phyloP scores from a whole-genome alignment of 2,113 vertebrate genomes.

The Salvelinus namaycush region DNA sequence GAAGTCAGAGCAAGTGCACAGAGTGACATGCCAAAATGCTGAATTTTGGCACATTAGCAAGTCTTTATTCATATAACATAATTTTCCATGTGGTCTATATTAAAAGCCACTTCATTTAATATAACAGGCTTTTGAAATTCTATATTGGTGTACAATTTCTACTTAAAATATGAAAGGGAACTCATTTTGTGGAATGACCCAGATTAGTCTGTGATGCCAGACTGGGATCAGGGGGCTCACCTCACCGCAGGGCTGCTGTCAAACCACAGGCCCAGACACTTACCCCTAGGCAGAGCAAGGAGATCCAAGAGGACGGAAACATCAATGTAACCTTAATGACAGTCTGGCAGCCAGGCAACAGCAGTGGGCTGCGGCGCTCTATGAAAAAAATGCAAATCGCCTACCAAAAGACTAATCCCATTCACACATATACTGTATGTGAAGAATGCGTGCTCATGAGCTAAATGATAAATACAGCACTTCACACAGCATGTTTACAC shows the following conservation, averaged over 20 bases:
- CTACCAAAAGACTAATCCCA: not conserved
- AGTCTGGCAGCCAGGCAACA: not conserved
- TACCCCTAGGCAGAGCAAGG: not conserved
- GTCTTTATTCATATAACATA: too few species aligned
- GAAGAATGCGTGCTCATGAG: not conserved
- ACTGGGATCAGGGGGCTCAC: not conserved
- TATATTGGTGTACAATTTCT: too few species aligned
- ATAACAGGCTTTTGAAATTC: too few species aligned
- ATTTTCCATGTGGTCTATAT: too few species aligned
- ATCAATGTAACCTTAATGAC: conserved; percentile 25
- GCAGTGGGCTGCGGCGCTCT: not conserved
- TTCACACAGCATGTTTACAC: not conserved
- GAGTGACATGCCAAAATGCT: too few species aligned
- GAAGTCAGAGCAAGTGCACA: too few species aligned
- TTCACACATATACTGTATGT: not conserved
- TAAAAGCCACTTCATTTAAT: too few species aligned
- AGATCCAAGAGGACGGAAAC: conserved; percentile 35
- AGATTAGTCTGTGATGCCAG: too few species aligned
- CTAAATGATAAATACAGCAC: too few species aligned
- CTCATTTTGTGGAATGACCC: too few species aligned
- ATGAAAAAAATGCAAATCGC: not conserved
- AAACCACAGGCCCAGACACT: not conserved
- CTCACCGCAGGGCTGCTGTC: not conserved
- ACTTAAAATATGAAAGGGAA: too few species aligned
- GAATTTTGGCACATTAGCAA: too few species aligned